Percentiles rank a stretch among this genome's conserved stretches.
Evolutionary conservation across 2,888 invertebrate genomes (phyloP).

Genomic region (Parnassius smintheus): DNA sequence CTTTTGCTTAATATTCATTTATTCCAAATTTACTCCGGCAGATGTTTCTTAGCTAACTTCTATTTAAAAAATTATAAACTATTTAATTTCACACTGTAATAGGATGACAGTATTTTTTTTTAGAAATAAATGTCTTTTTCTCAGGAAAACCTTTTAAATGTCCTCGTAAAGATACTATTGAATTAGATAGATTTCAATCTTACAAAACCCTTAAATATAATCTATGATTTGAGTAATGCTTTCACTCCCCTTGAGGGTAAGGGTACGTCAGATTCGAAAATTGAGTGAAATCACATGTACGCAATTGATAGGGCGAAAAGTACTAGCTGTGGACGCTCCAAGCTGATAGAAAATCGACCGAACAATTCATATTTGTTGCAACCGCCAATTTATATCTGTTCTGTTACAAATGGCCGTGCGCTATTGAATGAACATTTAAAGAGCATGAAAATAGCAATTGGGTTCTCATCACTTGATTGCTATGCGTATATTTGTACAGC

Average conservation of each 20-base stretch:
- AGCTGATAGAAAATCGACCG: slow-evolving; percentile 48
- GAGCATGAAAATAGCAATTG: slow-evolving; percentile 58
- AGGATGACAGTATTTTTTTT: no score
- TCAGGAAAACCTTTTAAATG: no score
- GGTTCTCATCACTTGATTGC: slow-evolving; percentile 46
- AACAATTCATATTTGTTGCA: slow-evolving; percentile 65
- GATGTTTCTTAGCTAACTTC: no score
- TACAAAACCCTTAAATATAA: slow-evolving; percentile 37
- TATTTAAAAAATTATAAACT: no score
- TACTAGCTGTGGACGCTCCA: slow-evolving; percentile 38
- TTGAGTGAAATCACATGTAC: slow-evolving; percentile 78
- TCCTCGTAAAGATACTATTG: no score
- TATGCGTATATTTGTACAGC: slow-evolving; percentile 32
- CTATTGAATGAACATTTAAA: slow-evolving; percentile 68
- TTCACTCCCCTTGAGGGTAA: slow-evolving; percentile 49
- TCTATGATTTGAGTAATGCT: slow-evolving; percentile 67
- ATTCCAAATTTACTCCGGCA: no score
- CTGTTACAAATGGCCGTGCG: slow-evolving; percentile 67
- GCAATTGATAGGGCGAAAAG: slow-evolving; percentile 69
- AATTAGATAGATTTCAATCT: not conserved
- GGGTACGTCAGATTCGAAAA: slow-evolving; percentile 79
- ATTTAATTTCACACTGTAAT: no score
- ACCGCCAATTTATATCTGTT: slow-evolving; percentile 71
- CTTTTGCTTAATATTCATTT: no score
- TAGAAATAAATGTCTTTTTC: no score